These are phyloP conservation scores for Molanna angustata DNA, from an alignment of 2,888 invertebrate species.

Conservation along the genomic window DNA sequence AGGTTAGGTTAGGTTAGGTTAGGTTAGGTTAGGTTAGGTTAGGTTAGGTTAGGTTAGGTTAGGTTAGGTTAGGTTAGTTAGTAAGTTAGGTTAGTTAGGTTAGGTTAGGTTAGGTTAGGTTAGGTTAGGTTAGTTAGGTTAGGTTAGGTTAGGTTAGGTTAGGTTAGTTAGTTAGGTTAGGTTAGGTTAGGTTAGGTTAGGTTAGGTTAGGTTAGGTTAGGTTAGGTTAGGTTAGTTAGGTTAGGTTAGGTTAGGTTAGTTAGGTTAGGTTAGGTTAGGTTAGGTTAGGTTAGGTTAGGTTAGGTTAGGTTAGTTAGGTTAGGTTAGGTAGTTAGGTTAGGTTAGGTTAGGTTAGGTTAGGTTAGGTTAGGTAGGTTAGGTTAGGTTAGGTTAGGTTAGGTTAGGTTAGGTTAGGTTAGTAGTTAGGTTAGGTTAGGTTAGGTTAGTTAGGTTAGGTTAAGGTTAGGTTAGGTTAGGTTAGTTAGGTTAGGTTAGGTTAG, in stretches of 20 bases:
- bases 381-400: slow-evolving; percentile 30
- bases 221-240: slow-evolving; percentile 26
- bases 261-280: slow-evolving; percentile 35
- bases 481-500: slow-evolving; percentile 36
- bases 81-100: slow-evolving; percentile 10
- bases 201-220: slow-evolving; percentile 25
- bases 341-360: slow-evolving; percentile 34
- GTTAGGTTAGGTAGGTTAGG: slow-evolving; percentile 32
- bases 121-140: slow-evolving; percentile 16
- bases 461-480: slow-evolving; percentile 36
- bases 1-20: slow-evolving; percentile 18
- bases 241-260: slow-evolving; percentile 31
- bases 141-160: slow-evolving; percentile 18
- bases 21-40: not conserved
- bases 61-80: slow-evolving; percentile 6
- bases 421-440: slow-evolving; percentile 35
- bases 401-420: slow-evolving; percentile 34
- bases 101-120: slow-evolving; percentile 13
- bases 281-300: slow-evolving; percentile 34
- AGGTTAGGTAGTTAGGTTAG: slow-evolving; percentile 31
- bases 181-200: slow-evolving; percentile 29
- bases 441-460: slow-evolving; percentile 36
- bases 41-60: not conserved
- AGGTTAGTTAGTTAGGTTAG: slow-evolving; percentile 29
- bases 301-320: slow-evolving; percentile 24